Evolutionary conservation across 2,888 invertebrate genomes (phyloP).

Genomic region (Eupithecia abbreviata): DNA sequence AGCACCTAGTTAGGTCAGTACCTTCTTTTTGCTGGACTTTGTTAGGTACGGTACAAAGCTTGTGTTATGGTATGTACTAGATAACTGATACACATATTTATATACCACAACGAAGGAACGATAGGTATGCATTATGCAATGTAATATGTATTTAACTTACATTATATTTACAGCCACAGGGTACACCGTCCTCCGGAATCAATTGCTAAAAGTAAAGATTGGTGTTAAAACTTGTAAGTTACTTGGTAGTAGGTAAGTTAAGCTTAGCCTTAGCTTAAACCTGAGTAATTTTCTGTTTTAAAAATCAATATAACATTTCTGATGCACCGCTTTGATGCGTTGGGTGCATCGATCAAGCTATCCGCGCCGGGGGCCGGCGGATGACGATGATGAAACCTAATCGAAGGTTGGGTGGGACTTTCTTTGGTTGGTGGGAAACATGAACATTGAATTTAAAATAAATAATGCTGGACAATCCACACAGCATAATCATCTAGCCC

Average conservation of each 20-base stretch:
- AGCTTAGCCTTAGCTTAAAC: neutral
- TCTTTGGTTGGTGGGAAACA: no score
- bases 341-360: neutral
- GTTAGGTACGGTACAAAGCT: neutral
- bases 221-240: neutral
- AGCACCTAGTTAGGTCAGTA: neutral
- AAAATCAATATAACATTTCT: neutral
- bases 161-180: conserved; percentile 58
- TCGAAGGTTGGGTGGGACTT: no score
- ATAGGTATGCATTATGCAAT: no score
- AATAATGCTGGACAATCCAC: no score
- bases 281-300: neutral
- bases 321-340: neutral
- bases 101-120: no score
- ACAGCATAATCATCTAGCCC: no score
- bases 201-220: conserved; percentile 53
- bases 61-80: no score
- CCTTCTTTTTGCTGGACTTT: neutral
- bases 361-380: no score
- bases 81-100: no score
- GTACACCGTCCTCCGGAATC: conserved; percentile 55
- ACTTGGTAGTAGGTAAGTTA: neutral
- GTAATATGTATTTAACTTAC: conserved; percentile 51
- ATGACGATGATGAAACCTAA: no score
- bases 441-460: no score